Evolutionary conservation across 1,140 invertebrate genomes (phyloP).

Genomic region (Euschistus heros): DNA sequence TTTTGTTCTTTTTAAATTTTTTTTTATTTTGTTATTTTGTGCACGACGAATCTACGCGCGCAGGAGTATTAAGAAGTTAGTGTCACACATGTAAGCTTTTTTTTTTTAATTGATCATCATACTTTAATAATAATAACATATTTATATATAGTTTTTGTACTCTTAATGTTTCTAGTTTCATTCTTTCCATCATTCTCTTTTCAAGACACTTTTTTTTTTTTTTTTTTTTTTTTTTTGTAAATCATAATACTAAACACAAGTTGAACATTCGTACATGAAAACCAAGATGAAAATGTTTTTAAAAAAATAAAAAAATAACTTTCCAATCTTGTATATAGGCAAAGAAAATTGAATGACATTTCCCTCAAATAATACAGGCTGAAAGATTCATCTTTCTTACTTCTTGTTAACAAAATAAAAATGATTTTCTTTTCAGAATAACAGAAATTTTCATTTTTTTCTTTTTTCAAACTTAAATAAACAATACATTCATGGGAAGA

Average conservation of each 20-base stretch:
- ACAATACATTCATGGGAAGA: no score
- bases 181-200: conserved; percentile 10
- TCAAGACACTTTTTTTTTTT: conserved; percentile 2
- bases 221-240: neutral
- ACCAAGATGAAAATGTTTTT: neutral
- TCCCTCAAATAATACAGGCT: no score
- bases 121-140: conserved; percentile 5
- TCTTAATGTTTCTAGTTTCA: conserved; percentile 6
- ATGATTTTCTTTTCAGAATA: no score
- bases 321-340: no score
- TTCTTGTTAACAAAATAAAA: no score
- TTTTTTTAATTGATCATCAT: conserved; percentile 5
- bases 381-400: no score
- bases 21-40: neutral
- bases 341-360: no score
- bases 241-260: neutral
- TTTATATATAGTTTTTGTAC: conserved; percentile 5
- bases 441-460: no score
- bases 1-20: neutral
- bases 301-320: no score
- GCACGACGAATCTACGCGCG: conserved; percentile 4
- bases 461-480: no score
- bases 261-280: conserved; percentile 1
- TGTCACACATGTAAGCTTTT: conserved; percentile 14
- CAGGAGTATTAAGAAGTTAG: conserved; percentile 10